Evolutionary conservation across 2,113 vertebrate genomes (phyloP).

Genomic region (Erythrolamprus reginae): DNA sequence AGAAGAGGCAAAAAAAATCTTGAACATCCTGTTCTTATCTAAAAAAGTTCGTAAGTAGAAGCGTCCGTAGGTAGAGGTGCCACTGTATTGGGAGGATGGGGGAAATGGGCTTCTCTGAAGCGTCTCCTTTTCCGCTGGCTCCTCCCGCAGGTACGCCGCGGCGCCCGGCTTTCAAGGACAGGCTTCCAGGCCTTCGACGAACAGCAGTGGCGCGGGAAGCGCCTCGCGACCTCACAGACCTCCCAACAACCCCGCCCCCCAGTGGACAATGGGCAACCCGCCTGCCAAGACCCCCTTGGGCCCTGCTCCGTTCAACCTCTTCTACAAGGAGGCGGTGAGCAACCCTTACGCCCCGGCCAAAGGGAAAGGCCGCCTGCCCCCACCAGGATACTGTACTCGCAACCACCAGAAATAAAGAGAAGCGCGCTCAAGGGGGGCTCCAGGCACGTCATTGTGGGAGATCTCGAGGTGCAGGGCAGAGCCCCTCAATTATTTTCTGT

Average conservation of each 20-base stretch:
- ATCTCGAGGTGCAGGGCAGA: background rate
- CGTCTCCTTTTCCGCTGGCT: rapidly evolving
- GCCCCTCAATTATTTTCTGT: too few relatives aligned
- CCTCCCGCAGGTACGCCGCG: background rate
- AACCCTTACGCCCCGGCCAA: background rate
- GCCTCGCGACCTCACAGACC: background rate
- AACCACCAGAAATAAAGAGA: constrained; percentile 18
- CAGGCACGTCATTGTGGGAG: rapidly evolving
- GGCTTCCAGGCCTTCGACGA: background rate
- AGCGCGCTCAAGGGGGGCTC: background rate
- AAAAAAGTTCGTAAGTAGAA: too few relatives aligned
- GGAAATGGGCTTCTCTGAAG: background rate
- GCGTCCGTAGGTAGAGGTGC: too few relatives aligned
- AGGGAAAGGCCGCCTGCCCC: background rate
- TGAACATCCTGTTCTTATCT: too few relatives aligned
- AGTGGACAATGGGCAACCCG: background rate
- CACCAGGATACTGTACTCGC: rapidly evolving
- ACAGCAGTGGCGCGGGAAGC: background rate
- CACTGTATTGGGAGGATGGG: rapidly evolving
- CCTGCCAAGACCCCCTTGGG: rapidly evolving
- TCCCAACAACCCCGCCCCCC: rapidly evolving
- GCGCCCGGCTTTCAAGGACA: rapidly evolving
- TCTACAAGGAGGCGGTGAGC: background rate
- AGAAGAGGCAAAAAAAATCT: too few relatives aligned
- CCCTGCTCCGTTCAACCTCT: background rate